Conservation (phyloP, 2,113 vertebrate genomes). For the Oryzias javanicus region DNA sequence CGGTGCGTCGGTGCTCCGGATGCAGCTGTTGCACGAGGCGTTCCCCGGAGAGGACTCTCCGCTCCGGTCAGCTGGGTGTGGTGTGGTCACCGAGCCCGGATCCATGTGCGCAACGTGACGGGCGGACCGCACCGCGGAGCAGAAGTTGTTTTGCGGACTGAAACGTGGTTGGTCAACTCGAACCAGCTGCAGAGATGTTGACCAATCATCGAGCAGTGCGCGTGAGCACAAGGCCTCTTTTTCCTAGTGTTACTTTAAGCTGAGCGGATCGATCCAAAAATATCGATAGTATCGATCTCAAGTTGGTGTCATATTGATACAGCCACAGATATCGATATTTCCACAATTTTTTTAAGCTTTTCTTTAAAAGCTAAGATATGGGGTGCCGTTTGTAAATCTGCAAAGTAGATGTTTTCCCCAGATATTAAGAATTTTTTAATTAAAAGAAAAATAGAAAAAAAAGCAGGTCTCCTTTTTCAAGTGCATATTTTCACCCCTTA, state of each 20-base stretch:
- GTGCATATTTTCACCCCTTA: no score
- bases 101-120: slow-evolving; percentile 71
- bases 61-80: slow-evolving; percentile 61
- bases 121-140: slow-evolving; percentile 29
- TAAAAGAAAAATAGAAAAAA: no score
- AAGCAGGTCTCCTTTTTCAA: no score
- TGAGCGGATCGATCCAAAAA: no score
- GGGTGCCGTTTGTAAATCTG: no score
- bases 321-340: no score
- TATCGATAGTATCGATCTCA: no score
- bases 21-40: slow-evolving; percentile 68
- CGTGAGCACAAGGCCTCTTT: slow-evolving; percentile 11
- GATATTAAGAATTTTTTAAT: no score
- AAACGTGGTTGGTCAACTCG: slow-evolving; percentile 38
- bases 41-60: slow-evolving; percentile 25
- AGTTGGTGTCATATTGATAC: no score
- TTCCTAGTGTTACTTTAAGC: not conserved
- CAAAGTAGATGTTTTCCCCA: no score
- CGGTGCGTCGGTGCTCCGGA: slow-evolving; percentile 39
- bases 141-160: slow-evolving; percentile 54
- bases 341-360: no score
- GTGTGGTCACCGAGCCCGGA: slow-evolving; percentile 56
- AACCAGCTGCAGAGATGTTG: not conserved
- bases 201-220: slow-evolving; percentile 62
- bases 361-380: no score